Evolutionary conservation across 2,113 vertebrate species (phyloP).

Genomic region (Entosphenus tridentatus): DNA sequence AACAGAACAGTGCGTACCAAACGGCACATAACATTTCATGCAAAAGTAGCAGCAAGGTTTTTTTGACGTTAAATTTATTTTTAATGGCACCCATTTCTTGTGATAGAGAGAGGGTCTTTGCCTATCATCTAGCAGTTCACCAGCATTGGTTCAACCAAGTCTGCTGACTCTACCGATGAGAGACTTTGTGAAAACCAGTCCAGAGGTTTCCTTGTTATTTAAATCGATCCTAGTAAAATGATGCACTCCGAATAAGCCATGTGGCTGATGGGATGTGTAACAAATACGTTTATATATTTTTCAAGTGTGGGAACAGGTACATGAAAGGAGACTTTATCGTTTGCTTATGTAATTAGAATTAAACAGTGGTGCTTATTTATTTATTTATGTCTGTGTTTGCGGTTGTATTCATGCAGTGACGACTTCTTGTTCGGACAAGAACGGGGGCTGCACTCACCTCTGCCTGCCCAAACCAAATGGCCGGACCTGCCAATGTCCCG

Average conservation of each 20-base stretch:
- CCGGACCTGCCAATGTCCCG: slow-evolving; percentile 56
- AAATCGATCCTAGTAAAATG: no score
- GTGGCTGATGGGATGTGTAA: no score
- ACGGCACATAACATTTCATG: background rate
- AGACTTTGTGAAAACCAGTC: no score
- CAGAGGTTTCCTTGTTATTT: no score
- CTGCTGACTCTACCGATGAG: no score
- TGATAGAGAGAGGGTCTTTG: background rate
- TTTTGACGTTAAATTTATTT: background rate
- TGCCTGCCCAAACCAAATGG: slow-evolving; percentile 53
- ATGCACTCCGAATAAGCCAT: no score
- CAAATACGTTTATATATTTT: no score
- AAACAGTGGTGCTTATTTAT: background rate
- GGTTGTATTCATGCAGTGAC: slow-evolving; percentile 24
- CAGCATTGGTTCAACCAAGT: background rate
- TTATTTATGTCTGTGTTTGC: background rate
- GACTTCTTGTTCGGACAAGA: slow-evolving; percentile 47
- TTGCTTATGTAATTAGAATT: background rate
- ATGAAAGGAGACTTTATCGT: background rate
- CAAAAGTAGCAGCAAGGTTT: background rate
- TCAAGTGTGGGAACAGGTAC: no score
- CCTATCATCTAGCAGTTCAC: background rate
- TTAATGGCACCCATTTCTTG: background rate
- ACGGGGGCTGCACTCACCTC: slow-evolving; percentile 41
- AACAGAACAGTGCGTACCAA: slow-evolving; percentile 32